Percentiles rank a stretch among this genome's conserved stretches.
Conservation (phyloP, 2,113 vertebrate genomes). For the Periophthalmus modestus region DNA sequence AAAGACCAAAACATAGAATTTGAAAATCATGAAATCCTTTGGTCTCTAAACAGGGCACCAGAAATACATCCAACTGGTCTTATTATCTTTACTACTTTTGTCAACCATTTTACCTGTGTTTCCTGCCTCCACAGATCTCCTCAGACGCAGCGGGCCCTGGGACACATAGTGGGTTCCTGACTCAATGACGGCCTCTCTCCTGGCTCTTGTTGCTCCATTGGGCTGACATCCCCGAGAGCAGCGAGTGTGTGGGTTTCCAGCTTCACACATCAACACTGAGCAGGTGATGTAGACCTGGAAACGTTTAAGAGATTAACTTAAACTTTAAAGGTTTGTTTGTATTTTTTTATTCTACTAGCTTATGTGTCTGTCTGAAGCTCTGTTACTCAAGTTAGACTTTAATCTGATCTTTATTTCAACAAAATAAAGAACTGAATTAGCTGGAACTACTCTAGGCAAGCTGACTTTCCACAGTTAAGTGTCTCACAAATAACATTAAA, state of each 20-base stretch:
- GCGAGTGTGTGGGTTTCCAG: constrained; percentile 30
- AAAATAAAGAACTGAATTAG: no score
- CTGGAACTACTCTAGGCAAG: no score
- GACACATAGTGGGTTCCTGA: constrained; percentile 67
- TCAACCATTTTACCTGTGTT: constrained; percentile 30
- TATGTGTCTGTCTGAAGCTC: no score
- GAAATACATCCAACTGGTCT: no score
- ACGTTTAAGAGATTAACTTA: not conserved
- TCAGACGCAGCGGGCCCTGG: constrained; percentile 74
- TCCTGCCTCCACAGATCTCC: constrained; percentile 24
- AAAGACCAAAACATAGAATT: no score
- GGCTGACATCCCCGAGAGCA: constrained; percentile 56
- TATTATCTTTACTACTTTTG: not conserved
- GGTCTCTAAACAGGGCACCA: no score
- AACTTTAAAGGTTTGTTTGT: not conserved
- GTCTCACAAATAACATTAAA: no score
- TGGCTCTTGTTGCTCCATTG: not conserved
- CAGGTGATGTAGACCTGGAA: constrained; percentile 66
- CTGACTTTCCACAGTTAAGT: no score
- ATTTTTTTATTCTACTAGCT: not conserved
- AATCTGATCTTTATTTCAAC: no score
- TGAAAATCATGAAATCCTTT: no score
- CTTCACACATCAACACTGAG: constrained; percentile 57
- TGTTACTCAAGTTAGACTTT: no score
- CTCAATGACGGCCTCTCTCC: constrained; percentile 46